These are phyloP conservation scores for Rattus rattus DNA, from an alignment of 2,113 vertebrate species.

Conservation along the genomic window DNA sequence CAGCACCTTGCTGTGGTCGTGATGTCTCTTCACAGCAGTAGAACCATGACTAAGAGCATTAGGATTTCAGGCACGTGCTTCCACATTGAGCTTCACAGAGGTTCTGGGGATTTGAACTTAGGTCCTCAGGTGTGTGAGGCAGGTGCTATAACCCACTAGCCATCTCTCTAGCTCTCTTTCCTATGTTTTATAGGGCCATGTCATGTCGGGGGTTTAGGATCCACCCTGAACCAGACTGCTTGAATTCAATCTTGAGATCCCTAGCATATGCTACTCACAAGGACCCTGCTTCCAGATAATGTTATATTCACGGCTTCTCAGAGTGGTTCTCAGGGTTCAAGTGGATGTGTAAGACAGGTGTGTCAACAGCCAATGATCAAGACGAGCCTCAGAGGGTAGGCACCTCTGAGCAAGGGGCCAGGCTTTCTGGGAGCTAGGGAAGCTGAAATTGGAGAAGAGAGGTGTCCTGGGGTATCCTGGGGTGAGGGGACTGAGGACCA, in stretches of 20 bases:
- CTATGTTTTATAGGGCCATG: neutral
- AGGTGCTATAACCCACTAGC: no score
- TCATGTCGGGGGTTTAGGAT: no score
- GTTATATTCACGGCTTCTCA: neutral
- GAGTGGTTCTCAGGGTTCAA: neutral
- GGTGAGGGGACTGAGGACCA: neutral
- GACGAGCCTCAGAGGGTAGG: neutral
- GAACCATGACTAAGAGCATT: neutral
- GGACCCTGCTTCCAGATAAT: neutral
- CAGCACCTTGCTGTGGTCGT: neutral
- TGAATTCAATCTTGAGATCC: neutral
- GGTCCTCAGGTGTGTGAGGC: neutral
- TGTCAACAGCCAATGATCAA: neutral
- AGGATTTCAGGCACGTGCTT: neutral
- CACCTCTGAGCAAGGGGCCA: neutral
- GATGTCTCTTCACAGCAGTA: neutral
- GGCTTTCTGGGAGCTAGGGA: neutral
- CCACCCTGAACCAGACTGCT: neutral
- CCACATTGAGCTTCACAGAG: neutral
- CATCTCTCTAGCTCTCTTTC: neutral
- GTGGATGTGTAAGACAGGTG: no score
- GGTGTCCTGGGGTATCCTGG: fast-evolving
- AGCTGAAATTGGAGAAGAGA: neutral
- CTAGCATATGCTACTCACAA: neutral
- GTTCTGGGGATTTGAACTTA: neutral